These are phyloP conservation scores for Cottoperca gobio DNA, from an alignment of 2,797 vertebrate species.

Conservation along the genomic window DNA sequence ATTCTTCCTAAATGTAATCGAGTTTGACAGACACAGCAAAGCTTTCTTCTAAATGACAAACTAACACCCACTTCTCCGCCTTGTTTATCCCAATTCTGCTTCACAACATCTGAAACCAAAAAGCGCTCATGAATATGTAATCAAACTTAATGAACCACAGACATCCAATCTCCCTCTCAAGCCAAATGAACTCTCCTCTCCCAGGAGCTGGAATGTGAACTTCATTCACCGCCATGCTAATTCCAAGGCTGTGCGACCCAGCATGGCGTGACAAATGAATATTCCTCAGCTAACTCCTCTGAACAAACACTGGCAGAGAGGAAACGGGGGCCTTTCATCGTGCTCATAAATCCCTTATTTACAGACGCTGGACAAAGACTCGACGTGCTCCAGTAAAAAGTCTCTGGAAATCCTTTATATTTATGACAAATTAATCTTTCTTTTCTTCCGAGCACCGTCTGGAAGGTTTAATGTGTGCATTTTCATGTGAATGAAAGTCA, in stretches of 20 bases:
- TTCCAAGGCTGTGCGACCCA: conserved; percentile 61
- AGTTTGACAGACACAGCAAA: conserved; percentile 37
- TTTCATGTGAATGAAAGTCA: conserved; percentile 32
- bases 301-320: conserved; percentile 70
- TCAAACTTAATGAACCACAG: conserved; percentile 64
- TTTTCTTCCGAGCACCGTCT: conserved; percentile 24
- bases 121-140: conserved; percentile 62
- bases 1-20: conserved; percentile 23
- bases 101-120: conserved; percentile 53
- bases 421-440: conserved; percentile 1
- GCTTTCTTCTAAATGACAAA: conserved; percentile 39
- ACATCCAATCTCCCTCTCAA: conserved; percentile 54
- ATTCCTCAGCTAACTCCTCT: conserved; percentile 65
- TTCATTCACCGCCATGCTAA: conserved; percentile 69
- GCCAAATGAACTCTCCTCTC: conserved; percentile 61
- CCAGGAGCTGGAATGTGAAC: conserved; percentile 61
- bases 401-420: conserved; percentile 14
- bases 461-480: conserved; percentile 19
- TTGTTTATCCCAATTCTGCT: conserved; percentile 50
- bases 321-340: conserved; percentile 56
- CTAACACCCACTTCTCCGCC: conserved; percentile 32
- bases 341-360: conserved; percentile 47
- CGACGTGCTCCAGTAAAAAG: conserved; percentile 11
- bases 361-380: conserved; percentile 36
- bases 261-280: conserved; percentile 74